These are phyloP conservation scores for Gerris lacustris DNA, from an alignment of 2,888 invertebrate genomes.

Conservation along the genomic window DNA sequence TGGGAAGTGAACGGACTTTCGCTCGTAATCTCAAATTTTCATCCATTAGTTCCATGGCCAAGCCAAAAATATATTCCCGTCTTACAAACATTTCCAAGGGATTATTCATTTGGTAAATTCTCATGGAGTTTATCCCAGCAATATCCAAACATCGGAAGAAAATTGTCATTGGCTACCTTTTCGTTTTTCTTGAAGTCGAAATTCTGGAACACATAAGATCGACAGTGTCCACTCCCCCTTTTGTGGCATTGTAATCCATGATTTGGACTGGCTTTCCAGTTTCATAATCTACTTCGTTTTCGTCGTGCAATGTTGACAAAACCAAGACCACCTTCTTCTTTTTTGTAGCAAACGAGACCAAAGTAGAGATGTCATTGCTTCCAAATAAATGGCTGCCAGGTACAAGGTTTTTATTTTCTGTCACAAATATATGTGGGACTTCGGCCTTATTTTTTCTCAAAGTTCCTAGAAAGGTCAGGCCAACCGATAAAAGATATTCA, in stretches of 20 bases:
- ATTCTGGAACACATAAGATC: too few species aligned
- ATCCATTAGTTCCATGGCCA: conserved; percentile 13
- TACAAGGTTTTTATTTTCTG: conserved; percentile 20
- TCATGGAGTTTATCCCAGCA: not conserved
- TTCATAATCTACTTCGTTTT: too few species aligned
- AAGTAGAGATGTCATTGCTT: not conserved
- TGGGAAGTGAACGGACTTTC: conserved; percentile 7
- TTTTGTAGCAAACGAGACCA: too few species aligned
- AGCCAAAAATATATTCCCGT: not conserved
- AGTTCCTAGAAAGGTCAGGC: not conserved
- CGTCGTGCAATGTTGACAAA: too few species aligned
- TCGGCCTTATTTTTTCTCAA: too few species aligned
- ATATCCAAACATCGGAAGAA: too few species aligned
- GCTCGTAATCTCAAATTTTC: conserved; percentile 8
- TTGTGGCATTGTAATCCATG: too few species aligned
- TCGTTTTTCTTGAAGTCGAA: too few species aligned
- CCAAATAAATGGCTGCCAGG: conserved; percentile 23
- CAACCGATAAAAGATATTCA: conserved; percentile 26
- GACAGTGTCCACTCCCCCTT: too few species aligned
- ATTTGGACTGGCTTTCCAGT: too few species aligned
- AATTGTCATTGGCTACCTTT: too few species aligned
- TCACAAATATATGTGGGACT: not conserved
- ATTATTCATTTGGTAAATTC: conserved; percentile 12
- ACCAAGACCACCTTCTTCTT: not conserved
- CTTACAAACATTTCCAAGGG: not conserved